Conservation (phyloP, 2,888 invertebrate species). For the Malthinus seriepunctatus region DNA sequence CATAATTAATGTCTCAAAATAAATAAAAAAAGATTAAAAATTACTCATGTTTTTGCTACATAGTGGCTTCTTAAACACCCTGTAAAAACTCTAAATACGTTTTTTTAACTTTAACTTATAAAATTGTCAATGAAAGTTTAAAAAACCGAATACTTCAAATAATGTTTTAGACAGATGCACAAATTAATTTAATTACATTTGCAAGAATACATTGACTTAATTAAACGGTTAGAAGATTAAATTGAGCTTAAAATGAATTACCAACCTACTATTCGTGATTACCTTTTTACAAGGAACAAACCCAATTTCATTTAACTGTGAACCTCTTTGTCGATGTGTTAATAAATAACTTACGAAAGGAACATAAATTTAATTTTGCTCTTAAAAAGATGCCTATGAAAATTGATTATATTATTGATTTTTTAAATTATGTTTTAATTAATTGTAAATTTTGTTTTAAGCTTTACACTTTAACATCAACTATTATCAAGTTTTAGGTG, state of each 20-base stretch:
- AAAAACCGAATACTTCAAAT: slow-evolving; percentile 6
- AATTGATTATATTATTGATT: background rate
- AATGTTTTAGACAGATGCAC: slow-evolving; percentile 14
- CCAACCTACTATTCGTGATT: slow-evolving; percentile 29
- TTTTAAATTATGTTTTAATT: background rate
- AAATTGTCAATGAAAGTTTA: no score
- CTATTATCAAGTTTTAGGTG: background rate
- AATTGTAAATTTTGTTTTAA: background rate
- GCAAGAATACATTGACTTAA: slow-evolving; percentile 28
- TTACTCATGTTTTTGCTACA: no score
- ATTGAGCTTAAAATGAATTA: slow-evolving; percentile 34
- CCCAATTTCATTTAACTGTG: slow-evolving; percentile 24
- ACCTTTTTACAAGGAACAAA: slow-evolving; percentile 31
- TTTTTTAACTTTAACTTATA: no score
- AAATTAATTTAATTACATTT: slow-evolving; percentile 21
- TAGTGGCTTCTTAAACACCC: no score
- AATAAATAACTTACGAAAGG: slow-evolving; percentile 12
- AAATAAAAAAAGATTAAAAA: no score
- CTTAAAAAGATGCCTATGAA: background rate
- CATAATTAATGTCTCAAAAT: no score
- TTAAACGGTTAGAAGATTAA: slow-evolving; percentile 32
- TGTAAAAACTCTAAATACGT: no score
- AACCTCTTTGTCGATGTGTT: slow-evolving; percentile 19
- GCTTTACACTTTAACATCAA: background rate
- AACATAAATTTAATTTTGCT: background rate